Evolutionary conservation across 2,888 invertebrate species (phyloP).

Genomic region (Drosophila stalkeri): DNA sequence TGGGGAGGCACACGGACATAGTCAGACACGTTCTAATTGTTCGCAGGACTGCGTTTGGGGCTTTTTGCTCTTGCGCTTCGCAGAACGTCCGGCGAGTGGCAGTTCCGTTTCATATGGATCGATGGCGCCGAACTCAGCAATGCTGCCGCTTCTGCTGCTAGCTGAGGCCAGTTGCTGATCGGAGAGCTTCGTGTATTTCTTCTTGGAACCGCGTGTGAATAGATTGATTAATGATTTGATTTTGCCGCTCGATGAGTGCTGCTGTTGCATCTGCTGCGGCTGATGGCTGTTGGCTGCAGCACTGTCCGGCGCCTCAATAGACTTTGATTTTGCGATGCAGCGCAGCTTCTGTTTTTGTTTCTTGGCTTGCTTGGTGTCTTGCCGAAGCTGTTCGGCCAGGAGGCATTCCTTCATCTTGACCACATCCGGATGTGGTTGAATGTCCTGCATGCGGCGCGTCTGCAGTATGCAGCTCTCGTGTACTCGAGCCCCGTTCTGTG

Average conservation of each 20-base stretch:
- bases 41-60: conserved; percentile 82
- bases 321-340: conserved; percentile 63
- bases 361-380: conserved; percentile 57
- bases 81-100: conserved; percentile 25
- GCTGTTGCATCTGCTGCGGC: conserved; percentile 42
- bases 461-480: conserved; percentile 76
- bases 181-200: conserved; percentile 76
- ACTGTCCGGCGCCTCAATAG: conserved; percentile 44
- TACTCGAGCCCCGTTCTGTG: conserved; percentile 8
- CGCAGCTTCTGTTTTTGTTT: conserved; percentile 44
- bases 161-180: conserved; percentile 53
- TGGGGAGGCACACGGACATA: background rate
- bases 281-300: conserved; percentile 31
- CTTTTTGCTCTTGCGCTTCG: conserved; percentile 68
- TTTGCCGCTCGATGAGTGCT: conserved; percentile 57
- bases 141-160: conserved; percentile 35
- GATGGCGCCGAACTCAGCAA: conserved; percentile 67
- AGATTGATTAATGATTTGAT: conserved; percentile 58
- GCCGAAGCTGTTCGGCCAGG: conserved; percentile 63
- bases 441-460: conserved; percentile 81
- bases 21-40: conserved; percentile 77
- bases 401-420: conserved; percentile 77
- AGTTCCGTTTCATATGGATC: conserved; percentile 59
- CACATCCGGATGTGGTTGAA: conserved; percentile 83
- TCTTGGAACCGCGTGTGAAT: conserved; percentile 77